phyloP scores from a whole-genome alignment of 2,888 invertebrate species.

The Ypsolopha scabrella region DNA sequence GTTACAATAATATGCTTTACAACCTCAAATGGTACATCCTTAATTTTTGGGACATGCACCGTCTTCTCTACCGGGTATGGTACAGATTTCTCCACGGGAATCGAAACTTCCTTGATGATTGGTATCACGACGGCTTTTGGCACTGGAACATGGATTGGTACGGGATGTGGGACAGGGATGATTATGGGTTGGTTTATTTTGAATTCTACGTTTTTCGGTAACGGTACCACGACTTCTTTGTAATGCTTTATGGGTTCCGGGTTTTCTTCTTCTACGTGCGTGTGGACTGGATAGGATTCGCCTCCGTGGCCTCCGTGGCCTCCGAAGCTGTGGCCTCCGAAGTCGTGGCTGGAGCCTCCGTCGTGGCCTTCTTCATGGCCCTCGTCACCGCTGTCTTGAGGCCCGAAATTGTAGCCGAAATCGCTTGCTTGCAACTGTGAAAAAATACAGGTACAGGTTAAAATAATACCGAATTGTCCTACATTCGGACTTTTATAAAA shows the following conservation, averaged over 20 bases:
- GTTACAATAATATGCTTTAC: constrained; percentile 77
- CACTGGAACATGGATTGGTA: constrained; percentile 77
- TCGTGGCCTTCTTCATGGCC: constrained; percentile 4
- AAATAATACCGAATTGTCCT: too few relatives aligned
- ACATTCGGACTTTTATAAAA: too few relatives aligned
- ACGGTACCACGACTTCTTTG: constrained; percentile 75
- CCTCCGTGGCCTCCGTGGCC: constrained; percentile 36
- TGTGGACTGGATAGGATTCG: constrained; percentile 68
- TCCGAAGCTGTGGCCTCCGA: constrained; percentile 20
- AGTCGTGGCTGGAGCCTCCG: constrained; percentile 13
- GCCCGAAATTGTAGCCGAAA: constrained; percentile 11
- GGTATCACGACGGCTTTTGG: constrained; percentile 77
- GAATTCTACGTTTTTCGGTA: constrained; percentile 72
- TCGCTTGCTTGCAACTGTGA: constrained; percentile 51
- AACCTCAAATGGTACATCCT: constrained; percentile 77
- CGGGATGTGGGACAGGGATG: constrained; percentile 73
- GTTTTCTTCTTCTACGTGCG: constrained; percentile 76
- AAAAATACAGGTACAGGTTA: constrained; percentile 6
- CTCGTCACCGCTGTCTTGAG: background rate
- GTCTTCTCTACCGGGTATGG: constrained; percentile 77
- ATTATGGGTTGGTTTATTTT: constrained; percentile 68
- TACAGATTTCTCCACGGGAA: constrained; percentile 79
- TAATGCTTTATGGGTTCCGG: constrained; percentile 77
- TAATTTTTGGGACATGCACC: constrained; percentile 75
- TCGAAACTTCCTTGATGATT: constrained; percentile 75